A percentile compares a stretch with the other conserved stretches of the same genome.
Evolutionary conservation across 2,113 vertebrate species (phyloP).

Genomic region (Elanoides forficatus): DNA sequence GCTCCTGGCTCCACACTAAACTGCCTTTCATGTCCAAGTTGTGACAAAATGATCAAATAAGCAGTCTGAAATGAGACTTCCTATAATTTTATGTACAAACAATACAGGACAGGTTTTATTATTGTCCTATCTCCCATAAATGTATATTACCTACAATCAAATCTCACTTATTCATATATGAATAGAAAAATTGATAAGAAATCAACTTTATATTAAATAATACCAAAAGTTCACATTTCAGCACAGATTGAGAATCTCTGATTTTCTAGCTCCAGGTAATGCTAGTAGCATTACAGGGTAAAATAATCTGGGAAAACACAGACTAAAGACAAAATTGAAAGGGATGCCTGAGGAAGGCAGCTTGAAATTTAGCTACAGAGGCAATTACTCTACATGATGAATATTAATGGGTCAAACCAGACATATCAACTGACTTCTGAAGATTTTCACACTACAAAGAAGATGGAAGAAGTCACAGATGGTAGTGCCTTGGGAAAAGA

Average conservation of each 20-base stretch:
- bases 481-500: neutral
- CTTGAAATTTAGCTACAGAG: neutral
- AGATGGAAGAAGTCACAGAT: neutral
- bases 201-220: neutral
- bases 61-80: neutral
- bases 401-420: neutral
- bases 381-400: neutral
- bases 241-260: neutral
- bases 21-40: neutral
- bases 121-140: neutral
- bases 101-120: neutral
- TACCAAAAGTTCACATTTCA: neutral
- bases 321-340: neutral
- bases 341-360: neutral
- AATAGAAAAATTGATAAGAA: neutral
- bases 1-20: neutral
- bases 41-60: neutral
- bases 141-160: neutral
- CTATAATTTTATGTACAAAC: neutral
- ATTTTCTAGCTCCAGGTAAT: neutral
- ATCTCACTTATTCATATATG: neutral
- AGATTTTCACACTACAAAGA: neutral
- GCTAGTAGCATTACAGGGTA: neutral
- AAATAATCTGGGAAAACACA: neutral
- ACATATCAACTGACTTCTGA: neutral